A percentile compares a stretch with the other conserved stretches of the same genome.
Evolutionary conservation across 64 coral and sea anemone species (phyloP).

Genomic region (Pachyseris speciosa): DNA sequence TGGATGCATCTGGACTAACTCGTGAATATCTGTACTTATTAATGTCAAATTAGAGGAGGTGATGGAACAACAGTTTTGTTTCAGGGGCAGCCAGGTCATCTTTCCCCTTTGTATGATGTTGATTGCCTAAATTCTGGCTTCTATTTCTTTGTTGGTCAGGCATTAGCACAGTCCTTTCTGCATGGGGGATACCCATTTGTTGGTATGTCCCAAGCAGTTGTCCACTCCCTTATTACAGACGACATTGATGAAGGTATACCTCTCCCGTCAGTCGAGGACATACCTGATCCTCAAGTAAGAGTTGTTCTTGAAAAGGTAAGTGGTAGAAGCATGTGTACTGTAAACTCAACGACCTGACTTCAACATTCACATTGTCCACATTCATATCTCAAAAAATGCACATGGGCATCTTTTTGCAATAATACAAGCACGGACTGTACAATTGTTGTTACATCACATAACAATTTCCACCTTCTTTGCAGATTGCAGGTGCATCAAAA

Average conservation of each 20-base stretch:
- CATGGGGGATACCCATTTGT: constrained; percentile 1
- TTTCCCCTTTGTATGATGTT: constrained; percentile 14
- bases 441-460: neutral
- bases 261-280: neutral
- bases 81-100: neutral
- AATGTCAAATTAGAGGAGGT: no score
- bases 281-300: constrained; percentile 10
- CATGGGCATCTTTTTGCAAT: neutral
- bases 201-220: constrained; percentile 17
- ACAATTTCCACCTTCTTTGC: neutral
- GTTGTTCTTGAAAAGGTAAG: constrained; percentile 1
- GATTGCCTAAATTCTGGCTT: constrained; percentile 13
- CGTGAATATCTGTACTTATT: constrained; percentile 37
- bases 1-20: constrained; percentile 63
- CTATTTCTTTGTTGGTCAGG: neutral
- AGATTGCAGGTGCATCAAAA: neutral
- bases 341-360: no score
- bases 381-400: neutral
- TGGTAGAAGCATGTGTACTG: neutral
- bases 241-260: constrained; percentile 19
- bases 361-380: no score
- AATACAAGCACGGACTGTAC: no score
- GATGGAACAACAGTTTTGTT: no score
- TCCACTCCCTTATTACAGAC: neutral
- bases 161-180: neutral